phyloP scores from a whole-genome alignment of 2,797 vertebrate species.

The Sebastes kiyomatsui region DNA sequence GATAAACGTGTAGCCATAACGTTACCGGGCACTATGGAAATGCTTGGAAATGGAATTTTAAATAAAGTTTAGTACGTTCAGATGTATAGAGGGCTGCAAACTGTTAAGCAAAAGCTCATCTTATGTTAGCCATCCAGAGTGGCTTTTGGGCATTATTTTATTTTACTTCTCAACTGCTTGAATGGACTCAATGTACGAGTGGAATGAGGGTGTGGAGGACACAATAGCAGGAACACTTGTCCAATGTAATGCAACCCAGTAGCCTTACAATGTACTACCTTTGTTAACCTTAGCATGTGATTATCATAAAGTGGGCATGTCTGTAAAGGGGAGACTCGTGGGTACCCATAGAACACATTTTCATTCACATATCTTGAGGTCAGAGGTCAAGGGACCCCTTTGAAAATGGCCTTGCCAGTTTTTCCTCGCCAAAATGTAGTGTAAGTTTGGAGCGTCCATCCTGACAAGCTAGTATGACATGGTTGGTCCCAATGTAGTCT shows the following conservation, averaged over 20 bases:
- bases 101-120: constrained; percentile 15
- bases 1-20: constrained; percentile 37
- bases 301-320: background rate
- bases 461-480: too few relatives aligned
- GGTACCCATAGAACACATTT: background rate
- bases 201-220: background rate
- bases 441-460: too few relatives aligned
- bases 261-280: background rate
- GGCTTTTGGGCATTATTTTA: background rate
- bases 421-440: too few relatives aligned
- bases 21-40: constrained; percentile 23
- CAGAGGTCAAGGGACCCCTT: too few relatives aligned
- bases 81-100: constrained; percentile 23
- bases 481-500: too few relatives aligned
- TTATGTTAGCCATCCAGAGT: background rate
- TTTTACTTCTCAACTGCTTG: background rate
- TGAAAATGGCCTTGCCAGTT: too few relatives aligned
- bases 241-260: background rate
- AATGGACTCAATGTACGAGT: background rate
- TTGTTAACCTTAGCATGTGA: background rate
- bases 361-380: background rate
- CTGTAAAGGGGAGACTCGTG: too few relatives aligned
- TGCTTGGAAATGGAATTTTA: constrained; percentile 55
- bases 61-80: constrained; percentile 45
- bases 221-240: background rate